Conservation (phyloP, 2,113 vertebrate species). For the Halichoerus grypus region DNA sequence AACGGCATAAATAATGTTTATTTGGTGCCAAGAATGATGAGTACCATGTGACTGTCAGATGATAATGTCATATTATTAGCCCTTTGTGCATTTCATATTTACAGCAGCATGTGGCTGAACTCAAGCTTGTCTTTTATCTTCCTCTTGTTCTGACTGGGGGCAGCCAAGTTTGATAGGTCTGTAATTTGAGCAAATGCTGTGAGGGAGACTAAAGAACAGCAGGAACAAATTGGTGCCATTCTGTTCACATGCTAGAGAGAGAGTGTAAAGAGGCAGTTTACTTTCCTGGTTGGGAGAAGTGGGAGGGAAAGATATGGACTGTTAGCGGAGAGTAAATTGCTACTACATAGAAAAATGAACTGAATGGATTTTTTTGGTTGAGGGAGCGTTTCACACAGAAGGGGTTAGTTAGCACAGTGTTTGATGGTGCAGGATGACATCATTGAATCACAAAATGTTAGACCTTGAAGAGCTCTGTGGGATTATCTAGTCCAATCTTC, state of each 20-base stretch:
- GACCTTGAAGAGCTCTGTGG: neutral
- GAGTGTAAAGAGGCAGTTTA: slow-evolving; percentile 58
- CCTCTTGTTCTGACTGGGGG: slow-evolving; percentile 20
- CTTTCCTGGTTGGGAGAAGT: slow-evolving; percentile 32
- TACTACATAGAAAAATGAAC: slow-evolving; percentile 42
- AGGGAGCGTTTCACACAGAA: neutral
- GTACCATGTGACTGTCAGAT: neutral
- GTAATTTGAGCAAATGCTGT: slow-evolving; percentile 69
- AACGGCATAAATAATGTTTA: neutral
- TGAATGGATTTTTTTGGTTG: neutral
- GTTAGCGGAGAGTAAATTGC: slow-evolving; percentile 44
- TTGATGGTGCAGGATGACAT: slow-evolving; percentile 37
- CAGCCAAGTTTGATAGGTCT: slow-evolving; percentile 52
- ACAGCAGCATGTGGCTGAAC: neutral
- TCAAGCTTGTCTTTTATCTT: slow-evolving; percentile 59
- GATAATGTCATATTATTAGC: slow-evolving; percentile 36
- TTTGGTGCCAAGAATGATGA: neutral
- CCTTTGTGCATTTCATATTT: neutral
- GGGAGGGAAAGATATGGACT: slow-evolving; percentile 7
- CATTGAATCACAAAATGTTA: slow-evolving; percentile 40
- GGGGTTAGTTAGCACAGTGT: neutral
- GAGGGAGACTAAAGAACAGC: slow-evolving; percentile 74
- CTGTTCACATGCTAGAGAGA: slow-evolving; percentile 43
- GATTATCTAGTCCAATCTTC: neutral
- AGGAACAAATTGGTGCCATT: slow-evolving; percentile 69